phyloP scores from a whole-genome alignment of 1,140 invertebrate genomes.

The Arctopsyche grandis region DNA sequence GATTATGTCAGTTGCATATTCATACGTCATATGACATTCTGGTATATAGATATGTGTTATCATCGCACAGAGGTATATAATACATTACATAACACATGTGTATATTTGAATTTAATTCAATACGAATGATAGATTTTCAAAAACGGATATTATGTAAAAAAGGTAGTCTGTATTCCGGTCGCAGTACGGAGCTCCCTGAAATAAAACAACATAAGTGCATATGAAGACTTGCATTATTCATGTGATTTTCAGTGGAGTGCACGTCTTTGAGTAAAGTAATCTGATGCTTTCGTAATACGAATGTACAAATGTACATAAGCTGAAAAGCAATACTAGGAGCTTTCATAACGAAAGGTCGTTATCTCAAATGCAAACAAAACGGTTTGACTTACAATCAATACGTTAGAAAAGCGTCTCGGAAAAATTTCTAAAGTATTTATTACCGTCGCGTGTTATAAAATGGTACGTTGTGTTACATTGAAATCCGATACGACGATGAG shows the following conservation, averaged over 20 bases:
- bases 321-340: background rate
- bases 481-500: too few relatives aligned
- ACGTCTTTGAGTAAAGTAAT: constrained; percentile 16
- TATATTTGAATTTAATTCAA: background rate
- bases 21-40: background rate
- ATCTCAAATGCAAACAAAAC: background rate
- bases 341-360: constrained; percentile 13
- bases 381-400: background rate
- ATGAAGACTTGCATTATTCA: constrained; percentile 25
- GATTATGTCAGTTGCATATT: background rate
- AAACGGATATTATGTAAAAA: background rate
- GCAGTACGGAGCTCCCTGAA: background rate
- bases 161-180: background rate
- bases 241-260: constrained; percentile 3
- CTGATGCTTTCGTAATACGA: constrained; percentile 1
- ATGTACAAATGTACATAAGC: background rate
- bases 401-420: background rate
- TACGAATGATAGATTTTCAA: background rate
- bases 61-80: too few relatives aligned
- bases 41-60: too few relatives aligned
- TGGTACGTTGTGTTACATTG: too few relatives aligned
- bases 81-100: too few relatives aligned
- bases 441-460: background rate
- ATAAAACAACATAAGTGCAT: background rate
- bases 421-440: background rate